Base-by-base conservation (phyloP, 2,888 invertebrate genomes). In the Morpho achilles region DNA sequence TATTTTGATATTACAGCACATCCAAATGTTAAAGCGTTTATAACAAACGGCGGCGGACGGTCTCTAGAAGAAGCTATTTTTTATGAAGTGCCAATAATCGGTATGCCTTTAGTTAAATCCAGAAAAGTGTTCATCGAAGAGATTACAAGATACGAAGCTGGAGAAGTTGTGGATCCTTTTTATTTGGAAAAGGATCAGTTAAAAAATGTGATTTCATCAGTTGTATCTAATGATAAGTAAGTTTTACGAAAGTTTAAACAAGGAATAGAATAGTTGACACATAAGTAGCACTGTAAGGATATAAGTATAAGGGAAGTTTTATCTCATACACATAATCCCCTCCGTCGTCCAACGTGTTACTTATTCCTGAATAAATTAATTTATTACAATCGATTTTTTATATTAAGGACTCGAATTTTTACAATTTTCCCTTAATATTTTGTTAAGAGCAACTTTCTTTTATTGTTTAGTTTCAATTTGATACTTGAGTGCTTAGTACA, bases 51-150 rank as follows among this genome's bases (percentile, higher is more conserved):
- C 47, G 90, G 90, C 8, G 64, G 79, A 3, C 78, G 90, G 2
- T 89, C 90, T n/a, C 68, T 90, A 7, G 90, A 90, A 72, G 90
- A 90, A 73, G 87, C 90, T 0, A 57, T 90, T 2, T 89, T 80
- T 63, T 88, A 85, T 63, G 73, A 76, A 70, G 84, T 87, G 2
- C 90, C 90, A 3, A 80, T 89, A 39, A 69, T 90, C 10, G 90
- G 88, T 6, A 71, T 90, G 7, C 90, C 90, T 5, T 69, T 82
- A 9, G 64, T 86, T 7, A 80, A 73, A 49, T 79, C 85, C 6
- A 79, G 82, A 60, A 84, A 75, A 66, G 74, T 80, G 9, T 88
- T 87, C 56, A 84, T 87, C n/a, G 68, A 67, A 47, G 80, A 87
- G 68, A 69, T 88, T 7, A 85, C 81, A 1, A 80, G 77, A 51